These are phyloP conservation scores for Lateolabrax maculatus DNA, from an alignment of 2,797 vertebrate genomes.

Conservation along the genomic window DNA sequence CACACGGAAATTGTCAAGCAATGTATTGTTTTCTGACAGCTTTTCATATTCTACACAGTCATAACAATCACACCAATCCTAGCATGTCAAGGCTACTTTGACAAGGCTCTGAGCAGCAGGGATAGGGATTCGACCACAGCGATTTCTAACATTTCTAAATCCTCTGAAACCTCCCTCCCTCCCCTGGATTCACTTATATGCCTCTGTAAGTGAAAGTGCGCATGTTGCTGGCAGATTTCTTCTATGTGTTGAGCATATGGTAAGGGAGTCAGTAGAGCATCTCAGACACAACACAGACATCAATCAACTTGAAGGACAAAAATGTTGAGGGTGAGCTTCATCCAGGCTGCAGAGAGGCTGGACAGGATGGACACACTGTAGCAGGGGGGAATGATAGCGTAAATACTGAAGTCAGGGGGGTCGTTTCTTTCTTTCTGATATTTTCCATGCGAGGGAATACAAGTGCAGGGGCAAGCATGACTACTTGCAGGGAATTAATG, in stretches of 20 bases:
- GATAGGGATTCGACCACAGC: not conserved
- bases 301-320: constrained; percentile 51
- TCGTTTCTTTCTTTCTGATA: constrained; percentile 24
- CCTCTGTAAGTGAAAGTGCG: not conserved
- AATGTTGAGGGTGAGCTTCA: constrained; percentile 28
- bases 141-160: constrained; percentile 21
- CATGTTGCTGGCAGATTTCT: constrained; percentile 24
- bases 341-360: constrained; percentile 25
- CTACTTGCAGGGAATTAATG: not conserved
- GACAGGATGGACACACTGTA: not conserved
- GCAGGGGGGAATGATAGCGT: not conserved
- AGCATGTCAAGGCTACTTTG: constrained; percentile 13
- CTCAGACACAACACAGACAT: constrained; percentile 71
- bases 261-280: constrained; percentile 57
- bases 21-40: constrained; percentile 11
- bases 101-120: constrained; percentile 21
- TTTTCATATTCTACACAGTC: constrained; percentile 16
- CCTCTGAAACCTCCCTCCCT: constrained; percentile 1
- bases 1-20: not conserved
- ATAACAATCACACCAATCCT: not conserved
- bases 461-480: not conserved
- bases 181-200: not conserved
- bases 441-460: constrained; percentile 19
- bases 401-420: constrained; percentile 18
- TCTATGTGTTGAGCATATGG: constrained; percentile 56